phyloP scores from a whole-genome alignment of 2,113 vertebrate species.

The Oxyruncus cristatus region DNA sequence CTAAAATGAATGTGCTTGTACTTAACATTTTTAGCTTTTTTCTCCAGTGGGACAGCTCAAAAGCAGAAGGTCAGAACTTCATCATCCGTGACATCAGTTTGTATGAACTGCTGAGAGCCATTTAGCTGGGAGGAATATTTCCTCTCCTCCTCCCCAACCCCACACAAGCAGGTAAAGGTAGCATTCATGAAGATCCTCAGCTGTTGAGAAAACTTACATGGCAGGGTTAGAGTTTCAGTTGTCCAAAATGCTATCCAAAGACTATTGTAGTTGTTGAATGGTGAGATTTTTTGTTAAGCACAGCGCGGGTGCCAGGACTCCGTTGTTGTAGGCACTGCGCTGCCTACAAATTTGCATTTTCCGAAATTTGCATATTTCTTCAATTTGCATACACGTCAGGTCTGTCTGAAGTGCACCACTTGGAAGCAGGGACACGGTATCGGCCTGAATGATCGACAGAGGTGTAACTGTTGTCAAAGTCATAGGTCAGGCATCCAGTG shows the following conservation, averaged over 20 bases:
- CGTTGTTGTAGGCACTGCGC: background rate
- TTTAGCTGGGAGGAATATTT: background rate
- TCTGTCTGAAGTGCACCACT: background rate
- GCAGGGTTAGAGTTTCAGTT: background rate
- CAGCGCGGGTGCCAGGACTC: background rate
- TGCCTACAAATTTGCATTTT: too few species aligned
- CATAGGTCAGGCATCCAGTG: background rate
- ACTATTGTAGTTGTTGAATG: background rate
- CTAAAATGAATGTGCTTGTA: background rate
- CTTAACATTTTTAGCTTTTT: background rate
- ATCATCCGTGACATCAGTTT: background rate
- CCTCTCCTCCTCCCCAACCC: background rate
- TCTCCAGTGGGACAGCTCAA: background rate
- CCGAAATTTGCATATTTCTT: too few species aligned
- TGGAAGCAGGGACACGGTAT: background rate
- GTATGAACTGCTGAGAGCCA: background rate
- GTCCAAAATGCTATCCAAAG: background rate
- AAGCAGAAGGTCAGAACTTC: background rate
- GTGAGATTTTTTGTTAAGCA: background rate
- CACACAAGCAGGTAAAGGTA: background rate
- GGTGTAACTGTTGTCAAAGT: background rate
- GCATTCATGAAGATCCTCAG: background rate
- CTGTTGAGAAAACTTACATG: background rate
- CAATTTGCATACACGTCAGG: background rate
- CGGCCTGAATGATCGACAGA: background rate